A percentile compares a stretch with the other conserved stretches of the same genome.
Evolutionary conservation across 2,888 invertebrate genomes (phyloP).

Genomic region (Andrena haemorrhoa): DNA sequence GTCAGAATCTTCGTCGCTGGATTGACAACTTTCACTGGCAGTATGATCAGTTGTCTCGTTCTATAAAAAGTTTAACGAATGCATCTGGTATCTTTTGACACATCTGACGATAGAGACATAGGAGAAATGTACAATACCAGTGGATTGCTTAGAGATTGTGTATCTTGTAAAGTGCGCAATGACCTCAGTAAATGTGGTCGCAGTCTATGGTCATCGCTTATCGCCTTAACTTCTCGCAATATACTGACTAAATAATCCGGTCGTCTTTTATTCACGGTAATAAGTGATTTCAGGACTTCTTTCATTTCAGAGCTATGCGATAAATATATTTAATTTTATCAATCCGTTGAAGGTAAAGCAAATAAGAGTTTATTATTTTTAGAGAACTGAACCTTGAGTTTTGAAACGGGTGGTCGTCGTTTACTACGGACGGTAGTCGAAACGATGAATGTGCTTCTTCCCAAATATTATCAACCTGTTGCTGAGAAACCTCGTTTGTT

Average conservation of each 20-base stretch:
- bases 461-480: slow-evolving; percentile 79
- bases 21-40: slow-evolving; percentile 80
- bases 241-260: slow-evolving; percentile 78
- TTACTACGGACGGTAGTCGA: slow-evolving; percentile 64
- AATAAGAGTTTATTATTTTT: not conserved
- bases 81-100: not conserved
- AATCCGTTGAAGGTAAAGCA: slow-evolving; percentile 11
- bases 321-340: slow-evolving; percentile 2
- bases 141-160: slow-evolving; percentile 74
- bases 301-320: slow-evolving; percentile 76
- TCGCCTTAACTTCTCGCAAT: slow-evolving; percentile 76
- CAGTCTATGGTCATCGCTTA: slow-evolving; percentile 78
- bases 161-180: slow-evolving; percentile 74
- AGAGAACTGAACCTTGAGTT: slow-evolving; percentile 69
- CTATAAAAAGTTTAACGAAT: slow-evolving; percentile 53
- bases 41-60: slow-evolving; percentile 79
- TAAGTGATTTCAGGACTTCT: slow-evolving; percentile 74
- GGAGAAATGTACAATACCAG: slow-evolving; percentile 68
- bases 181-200: slow-evolving; percentile 76
- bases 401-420: slow-evolving; percentile 72
- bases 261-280: slow-evolving; percentile 74
- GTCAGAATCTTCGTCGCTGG: slow-evolving; percentile 81
- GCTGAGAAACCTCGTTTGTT: slow-evolving; percentile 75
- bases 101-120: not conserved
- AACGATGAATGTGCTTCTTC: slow-evolving; percentile 77